These are phyloP conservation scores for Ectemnius lituratus DNA, from an alignment of 2,888 invertebrate genomes.

Conservation along the genomic window DNA sequence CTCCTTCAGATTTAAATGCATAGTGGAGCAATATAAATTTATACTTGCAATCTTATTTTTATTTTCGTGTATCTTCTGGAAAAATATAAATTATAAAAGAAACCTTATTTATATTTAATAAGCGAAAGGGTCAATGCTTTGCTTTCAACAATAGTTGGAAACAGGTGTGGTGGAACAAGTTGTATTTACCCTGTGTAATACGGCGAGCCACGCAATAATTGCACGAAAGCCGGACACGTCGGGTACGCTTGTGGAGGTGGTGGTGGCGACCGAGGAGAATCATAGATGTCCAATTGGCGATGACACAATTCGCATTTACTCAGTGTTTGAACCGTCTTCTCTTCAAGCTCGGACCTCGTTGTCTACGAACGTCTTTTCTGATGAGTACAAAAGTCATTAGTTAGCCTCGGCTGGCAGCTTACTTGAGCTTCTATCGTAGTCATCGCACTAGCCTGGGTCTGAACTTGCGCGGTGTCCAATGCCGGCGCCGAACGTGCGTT, in stretches of 20 bases:
- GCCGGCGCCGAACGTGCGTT: constrained; percentile 16
- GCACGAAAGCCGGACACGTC: constrained; percentile 62
- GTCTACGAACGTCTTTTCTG: constrained; percentile 52
- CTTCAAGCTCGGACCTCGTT: constrained; percentile 50
- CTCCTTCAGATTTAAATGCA: too few species aligned
- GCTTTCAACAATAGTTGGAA: too few species aligned
- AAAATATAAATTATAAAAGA: too few species aligned
- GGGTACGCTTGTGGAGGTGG: constrained; percentile 28
- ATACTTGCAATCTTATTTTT: too few species aligned
- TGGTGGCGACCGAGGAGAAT: not conserved
- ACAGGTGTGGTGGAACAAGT: too few species aligned
- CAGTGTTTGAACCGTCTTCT: constrained; percentile 63
- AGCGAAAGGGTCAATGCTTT: not conserved
- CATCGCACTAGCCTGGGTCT: constrained; percentile 32
- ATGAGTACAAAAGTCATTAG: constrained; percentile 5
- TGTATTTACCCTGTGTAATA: constrained; percentile 63
- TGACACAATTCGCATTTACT: constrained; percentile 64
- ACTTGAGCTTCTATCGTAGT: constrained; percentile 36
- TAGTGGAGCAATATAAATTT: too few species aligned
- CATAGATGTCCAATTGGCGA: constrained; percentile 46
- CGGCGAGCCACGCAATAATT: constrained; percentile 60
- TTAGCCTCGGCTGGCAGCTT: not conserved
- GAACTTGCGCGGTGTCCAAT: constrained; percentile 26
- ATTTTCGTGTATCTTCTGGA: too few species aligned
- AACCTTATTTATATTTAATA: too few species aligned